These are phyloP conservation scores for Allolobophora icterica DNA, from an alignment of 2,888 invertebrate species.

Conservation along the genomic window DNA sequence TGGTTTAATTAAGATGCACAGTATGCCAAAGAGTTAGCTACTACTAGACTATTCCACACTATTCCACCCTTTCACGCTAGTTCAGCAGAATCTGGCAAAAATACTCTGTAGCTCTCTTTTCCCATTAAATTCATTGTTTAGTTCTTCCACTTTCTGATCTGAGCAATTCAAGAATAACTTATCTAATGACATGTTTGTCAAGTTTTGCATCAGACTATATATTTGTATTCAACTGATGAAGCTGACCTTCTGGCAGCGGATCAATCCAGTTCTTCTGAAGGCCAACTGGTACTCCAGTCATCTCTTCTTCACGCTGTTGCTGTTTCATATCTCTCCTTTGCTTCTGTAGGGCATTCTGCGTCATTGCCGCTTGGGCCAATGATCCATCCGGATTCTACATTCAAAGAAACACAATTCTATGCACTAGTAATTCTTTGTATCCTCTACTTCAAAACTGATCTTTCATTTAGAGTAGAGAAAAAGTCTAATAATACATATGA, in stretches of 20 bases:
- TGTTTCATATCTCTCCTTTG: constrained; percentile 90
- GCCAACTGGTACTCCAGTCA: constrained; percentile 75
- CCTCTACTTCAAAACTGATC: background rate
- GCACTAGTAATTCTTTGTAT: background rate
- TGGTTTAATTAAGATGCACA: no score
- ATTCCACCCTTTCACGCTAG: no score
- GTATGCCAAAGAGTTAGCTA: no score
- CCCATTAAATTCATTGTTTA: no score
- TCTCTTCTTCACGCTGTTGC: constrained; percentile 79
- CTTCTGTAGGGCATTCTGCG: constrained; percentile 97
- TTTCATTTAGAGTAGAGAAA: no score
- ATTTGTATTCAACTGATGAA: background rate
- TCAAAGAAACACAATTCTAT: background rate
- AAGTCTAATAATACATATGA: no score
- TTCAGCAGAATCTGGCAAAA: no score
- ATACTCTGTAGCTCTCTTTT: no score
- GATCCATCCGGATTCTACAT: constrained; percentile 94
- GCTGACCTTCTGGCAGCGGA: constrained; percentile 79
- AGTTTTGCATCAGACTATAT: background rate
- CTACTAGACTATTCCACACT: no score
- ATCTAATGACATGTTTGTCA: background rate
- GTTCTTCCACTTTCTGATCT: no score
- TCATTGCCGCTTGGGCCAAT: constrained; percentile 97
- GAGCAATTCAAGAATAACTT: background rate
- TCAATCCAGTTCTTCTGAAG: constrained; percentile 95